Conservation (phyloP, 2,888 invertebrate genomes). For the Glomeris marginata region DNA sequence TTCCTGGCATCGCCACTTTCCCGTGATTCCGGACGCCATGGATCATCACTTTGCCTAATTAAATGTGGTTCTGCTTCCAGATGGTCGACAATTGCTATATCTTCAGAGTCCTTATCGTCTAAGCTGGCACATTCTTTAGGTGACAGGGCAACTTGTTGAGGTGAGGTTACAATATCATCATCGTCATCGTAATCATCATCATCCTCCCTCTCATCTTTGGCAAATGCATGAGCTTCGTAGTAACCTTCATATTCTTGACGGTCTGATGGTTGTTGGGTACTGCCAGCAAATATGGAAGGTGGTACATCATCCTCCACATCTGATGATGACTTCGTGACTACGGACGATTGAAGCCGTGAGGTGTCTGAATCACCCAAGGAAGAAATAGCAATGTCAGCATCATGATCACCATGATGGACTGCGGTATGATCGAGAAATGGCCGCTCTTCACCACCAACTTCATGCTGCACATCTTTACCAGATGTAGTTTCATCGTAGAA, state of each 20-base stretch:
- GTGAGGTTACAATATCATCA: background rate
- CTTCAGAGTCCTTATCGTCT: conserved; percentile 13
- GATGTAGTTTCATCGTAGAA: conserved; percentile 14
- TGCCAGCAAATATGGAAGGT: too few species aligned
- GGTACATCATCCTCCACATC: too few species aligned
- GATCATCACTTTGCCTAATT: background rate
- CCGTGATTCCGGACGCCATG: too few species aligned
- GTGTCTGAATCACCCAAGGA: too few species aligned
- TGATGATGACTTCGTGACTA: too few species aligned
- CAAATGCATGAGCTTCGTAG: conserved; percentile 6
- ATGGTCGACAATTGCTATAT: background rate
- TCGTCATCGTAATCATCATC: background rate
- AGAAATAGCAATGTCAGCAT: too few species aligned
- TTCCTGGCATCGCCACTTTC: too few species aligned
- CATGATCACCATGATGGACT: too few species aligned
- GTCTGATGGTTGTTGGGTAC: background rate
- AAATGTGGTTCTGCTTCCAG: background rate
- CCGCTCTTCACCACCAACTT: too few species aligned
- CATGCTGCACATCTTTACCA: background rate
- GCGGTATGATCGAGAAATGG: too few species aligned
- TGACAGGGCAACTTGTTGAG: background rate
- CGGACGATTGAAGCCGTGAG: too few species aligned
- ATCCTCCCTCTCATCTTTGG: too few species aligned
- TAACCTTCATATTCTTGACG: conserved; percentile 13
- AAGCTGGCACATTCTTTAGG: conserved; percentile 9